Base-by-base conservation (phyloP, 2,113 vertebrate genomes). In the Orcinus orca region DNA sequence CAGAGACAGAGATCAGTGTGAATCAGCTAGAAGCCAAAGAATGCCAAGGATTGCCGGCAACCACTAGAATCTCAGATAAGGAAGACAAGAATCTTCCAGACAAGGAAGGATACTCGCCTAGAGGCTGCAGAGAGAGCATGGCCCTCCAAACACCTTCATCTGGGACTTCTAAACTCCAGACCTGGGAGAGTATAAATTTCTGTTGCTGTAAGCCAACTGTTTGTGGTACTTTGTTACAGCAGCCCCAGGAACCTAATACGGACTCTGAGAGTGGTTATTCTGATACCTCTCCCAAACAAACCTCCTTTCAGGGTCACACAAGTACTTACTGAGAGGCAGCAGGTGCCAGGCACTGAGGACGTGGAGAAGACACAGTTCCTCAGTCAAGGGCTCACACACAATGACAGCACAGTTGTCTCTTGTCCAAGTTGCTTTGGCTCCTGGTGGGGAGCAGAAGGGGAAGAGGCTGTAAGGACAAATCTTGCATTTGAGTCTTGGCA, bases 401-500 rank as follows among this genome's bases (percentile, higher is more conserved):
- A 5, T 1, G 13, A 21, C 4, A 14, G 3, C 1, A 0, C 5
- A 11, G 55, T 1, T 33, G 18, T 36, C 36, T 6, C 80, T 21
- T 2, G 3, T 26, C 79, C 73, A 6, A 6, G 14, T 0, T 6
- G 60, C 29, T 58, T 60, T 29, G 58, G 12, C 63, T n/a, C n/a
- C 81, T 6, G 14, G 31, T 15, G 29, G 36, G 26, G 29, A 12
- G 10, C 7, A 2, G 55, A 20, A 47, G n/a, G 21, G 15, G 8
- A 2, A 25, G 67, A 25, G 21, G 60, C 44, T 26, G 20, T 38
- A 3, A 2, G 25, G 26, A 21, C 17, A 8, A 26, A 9, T 44
- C 79, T 76, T 33, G 21, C 18, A 33, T 58, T 53, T 50, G 85
- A 36, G 31, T 38, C 41, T 47, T 21, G 65, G 31, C 5, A 23